Evolutionary conservation across 2,888 invertebrate species (phyloP).

Genomic region (Cantharis flavilabris): DNA sequence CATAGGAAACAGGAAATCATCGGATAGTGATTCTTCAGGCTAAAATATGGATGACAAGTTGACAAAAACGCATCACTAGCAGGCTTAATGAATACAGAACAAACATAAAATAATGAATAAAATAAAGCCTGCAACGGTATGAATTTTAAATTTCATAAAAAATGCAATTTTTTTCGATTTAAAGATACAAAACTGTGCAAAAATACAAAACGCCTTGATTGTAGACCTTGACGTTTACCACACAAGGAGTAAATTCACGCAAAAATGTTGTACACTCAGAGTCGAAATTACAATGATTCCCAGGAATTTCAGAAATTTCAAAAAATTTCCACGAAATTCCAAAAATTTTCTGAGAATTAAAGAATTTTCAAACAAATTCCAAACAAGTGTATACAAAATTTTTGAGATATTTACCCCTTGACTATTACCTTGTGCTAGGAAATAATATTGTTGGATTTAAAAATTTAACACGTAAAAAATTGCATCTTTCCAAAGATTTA

Average conservation of each 20-base stretch:
- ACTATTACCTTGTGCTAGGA: too few species aligned
- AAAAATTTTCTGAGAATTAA: too few species aligned
- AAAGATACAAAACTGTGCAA: neutral
- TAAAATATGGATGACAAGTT: constrained; percentile 56
- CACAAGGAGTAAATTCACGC: too few species aligned
- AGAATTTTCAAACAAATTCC: too few species aligned
- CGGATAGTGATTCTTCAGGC: constrained; percentile 96
- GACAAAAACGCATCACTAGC: constrained; percentile 9
- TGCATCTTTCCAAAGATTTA: neutral
- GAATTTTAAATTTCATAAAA: neutral
- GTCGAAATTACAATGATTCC: too few species aligned
- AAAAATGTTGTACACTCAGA: too few species aligned
- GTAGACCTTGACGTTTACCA: too few species aligned
- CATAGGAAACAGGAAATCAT: constrained; percentile 99
- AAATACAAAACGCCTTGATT: neutral
- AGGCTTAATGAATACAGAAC: neutral
- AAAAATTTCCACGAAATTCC: too few species aligned
- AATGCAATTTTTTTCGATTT: neutral
- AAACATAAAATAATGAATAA: neutral
- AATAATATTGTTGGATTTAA: neutral
- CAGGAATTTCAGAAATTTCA: too few species aligned
- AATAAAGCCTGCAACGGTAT: neutral
- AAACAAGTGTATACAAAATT: too few species aligned
- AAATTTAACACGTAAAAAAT: neutral
- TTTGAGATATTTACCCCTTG: too few species aligned